Evolutionary conservation across 2,888 invertebrate genomes (phyloP), one percentile per base, ranked within the genome.

Genomic region (Chelonus formosanus): DNA sequence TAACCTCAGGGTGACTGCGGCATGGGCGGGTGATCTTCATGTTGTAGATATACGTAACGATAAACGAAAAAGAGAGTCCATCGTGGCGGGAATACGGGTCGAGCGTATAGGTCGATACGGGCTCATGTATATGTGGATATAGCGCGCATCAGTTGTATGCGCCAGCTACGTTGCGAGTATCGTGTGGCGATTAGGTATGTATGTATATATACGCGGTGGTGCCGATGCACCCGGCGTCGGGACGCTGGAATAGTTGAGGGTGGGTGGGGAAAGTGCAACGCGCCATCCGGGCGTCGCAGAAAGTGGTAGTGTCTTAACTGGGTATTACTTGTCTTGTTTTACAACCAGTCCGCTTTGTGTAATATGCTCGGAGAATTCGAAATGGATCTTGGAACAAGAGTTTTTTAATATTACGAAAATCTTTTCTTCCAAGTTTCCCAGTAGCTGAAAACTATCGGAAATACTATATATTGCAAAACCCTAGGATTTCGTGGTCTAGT

Each of bases 181-280:
- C 54, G 64, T 64, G 20, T 6, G 4, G 59, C 67, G 67, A 69
- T 69, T 67, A 64, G 67, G 64, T 64, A 67, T 69, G 64, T 69
- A 69, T 68, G 65, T 70, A 50, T 62, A 55, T 54, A 53, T 45
- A 32, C 58, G 64, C 57, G 59, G 69, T 70, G 62, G 69, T 70
- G 73, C 72, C 71, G 73, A 76, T 71, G 77, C 74, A 74, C 73
- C 72, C 77, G 70, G 65, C 68, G 70, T 68, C 68, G 68, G 67
- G 57, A 68, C 64, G 61, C 60, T 59, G 36, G 60, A 53, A 61
- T 53, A 10, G 40, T 20, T 43, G 45, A 32, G 67, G 60, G 57
- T 43, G 34, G 40, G 53, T 44, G 65, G 59, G 74, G 67, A 70
- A 72, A 71, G 76, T 71, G 73, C 72, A 74, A 73, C 74, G 74